Evolutionary conservation across 2,888 invertebrate genomes (phyloP).

Genomic region (Geotrupes spiniger): DNA sequence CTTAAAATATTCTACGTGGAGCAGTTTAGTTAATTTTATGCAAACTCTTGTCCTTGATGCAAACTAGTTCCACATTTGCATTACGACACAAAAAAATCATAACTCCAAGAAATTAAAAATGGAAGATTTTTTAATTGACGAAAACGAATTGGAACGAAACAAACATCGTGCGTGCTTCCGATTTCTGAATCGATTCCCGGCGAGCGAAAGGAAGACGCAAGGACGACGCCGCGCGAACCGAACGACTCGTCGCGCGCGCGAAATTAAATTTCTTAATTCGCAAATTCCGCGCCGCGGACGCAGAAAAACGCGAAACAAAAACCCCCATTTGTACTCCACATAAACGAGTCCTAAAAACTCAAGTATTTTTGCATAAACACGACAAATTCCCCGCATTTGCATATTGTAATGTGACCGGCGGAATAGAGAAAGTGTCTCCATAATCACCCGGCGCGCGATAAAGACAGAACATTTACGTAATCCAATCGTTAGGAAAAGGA

Average conservation of each 20-base stretch:
- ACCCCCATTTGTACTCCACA: slow-evolving; percentile 40
- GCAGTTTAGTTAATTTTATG: no score
- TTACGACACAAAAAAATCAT: no score
- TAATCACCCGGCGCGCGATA: no score
- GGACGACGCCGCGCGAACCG: background rate
- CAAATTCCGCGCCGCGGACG: slow-evolving; percentile 30
- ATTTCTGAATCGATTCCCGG: no score
- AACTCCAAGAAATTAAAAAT: no score
- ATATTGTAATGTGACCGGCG: slow-evolving; percentile 40
- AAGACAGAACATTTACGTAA: no score
- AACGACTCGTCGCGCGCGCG: background rate
- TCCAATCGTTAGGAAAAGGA: slow-evolving; percentile 11
- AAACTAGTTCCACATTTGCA: no score
- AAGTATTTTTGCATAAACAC: slow-evolving; percentile 47
- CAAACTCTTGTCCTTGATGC: no score
- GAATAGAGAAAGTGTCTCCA: slow-evolving; percentile 11
- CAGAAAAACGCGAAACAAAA: slow-evolving; percentile 31
- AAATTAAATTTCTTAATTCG: slow-evolving; percentile 37
- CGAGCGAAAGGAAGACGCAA: background rate
- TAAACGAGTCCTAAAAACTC: slow-evolving; percentile 40
- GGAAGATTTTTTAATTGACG: no score
- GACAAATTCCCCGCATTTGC: slow-evolving; percentile 46
- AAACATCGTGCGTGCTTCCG: no score
- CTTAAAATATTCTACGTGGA: no score
- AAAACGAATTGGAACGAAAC: no score